Base-by-base conservation (phyloP, 2,113 vertebrate species). In the Kryptolebias marmoratus region DNA sequence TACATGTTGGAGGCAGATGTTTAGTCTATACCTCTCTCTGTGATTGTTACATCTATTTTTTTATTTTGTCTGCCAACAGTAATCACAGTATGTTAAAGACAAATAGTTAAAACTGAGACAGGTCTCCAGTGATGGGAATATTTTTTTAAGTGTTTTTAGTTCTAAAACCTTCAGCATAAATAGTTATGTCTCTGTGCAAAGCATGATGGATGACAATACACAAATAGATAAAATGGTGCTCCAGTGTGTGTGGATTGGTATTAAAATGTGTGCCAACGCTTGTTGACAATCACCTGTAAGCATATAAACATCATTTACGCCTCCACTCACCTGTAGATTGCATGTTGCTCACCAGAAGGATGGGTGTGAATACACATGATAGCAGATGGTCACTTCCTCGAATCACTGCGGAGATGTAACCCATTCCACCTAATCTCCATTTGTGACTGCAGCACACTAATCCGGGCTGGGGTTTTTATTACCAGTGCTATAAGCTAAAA, bases 381-480 rank as follows among this genome's bases (percentile, higher is more conserved):
- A 67, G 68, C 86, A 87, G 86, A 88, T 82, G 88, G 84, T 82
- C 83, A 83, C 77, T 76, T 90, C 84, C 83, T 75, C 80, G 68
- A 75, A 76, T 90, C 79, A 65, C 79, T 87, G 71, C 65, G 80
- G 83, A 79, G 77, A 53, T 59, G 5, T 76, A 76, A 86, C 70
- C 67, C 80, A 80, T 81, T 82, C 88, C 81, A 85, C 64, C 76
- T 80, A 72, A 80, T 77, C 72, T 81, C 71, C 80, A 77, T 88
- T 85, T 91, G 77, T 86, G 84, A 91, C 85, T 36, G 53, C 45
- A 58, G 30, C 69, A 42, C 64, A 2, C 60, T 52, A 67, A n/a
- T 52, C 53, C 28, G 39, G 59, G 5, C 77, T 85, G 82, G 48
- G 55, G 86, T 88, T 88, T 75, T 58, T 83, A 87, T 90, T 85